Evolutionary conservation across 2,113 vertebrate genomes (phyloP), one percentile per base, ranked within the genome.

Genomic region (Podarcis muralis): DNA sequence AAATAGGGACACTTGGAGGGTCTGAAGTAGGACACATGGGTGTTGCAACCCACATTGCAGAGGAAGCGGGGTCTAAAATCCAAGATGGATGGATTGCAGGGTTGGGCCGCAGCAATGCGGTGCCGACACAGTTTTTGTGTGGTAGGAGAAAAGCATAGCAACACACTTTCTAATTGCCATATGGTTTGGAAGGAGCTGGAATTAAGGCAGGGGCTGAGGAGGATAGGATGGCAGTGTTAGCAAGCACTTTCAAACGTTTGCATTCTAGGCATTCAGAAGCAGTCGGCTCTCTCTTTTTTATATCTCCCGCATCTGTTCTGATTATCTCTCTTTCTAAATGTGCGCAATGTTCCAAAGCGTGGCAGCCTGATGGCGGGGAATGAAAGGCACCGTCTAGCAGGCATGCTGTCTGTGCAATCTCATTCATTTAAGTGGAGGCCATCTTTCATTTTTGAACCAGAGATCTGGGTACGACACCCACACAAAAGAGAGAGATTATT

Each of bases 281-380:
- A 93, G 85, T 91, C 25, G 80, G 62, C 81, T 88, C 5, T 84
- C 81, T 81, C 48, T 90, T 77, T 93, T 94, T 85, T 86, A 85
- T 89, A 86, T 87, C 69, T 94, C 71, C 90, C 94, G 72, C 90
- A 93, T 95, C 93, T 95, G 91, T 86, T 96, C 90, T 90, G 87
- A 91, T 93, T 93, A 95, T 96, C 81, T 86, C 12, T 94, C 9
- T n/a, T 80, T 90, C 89, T 90, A 93, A 93, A 92, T 78, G 35
- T 80, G 81, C 69, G 84, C 83, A 87, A 7, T 7, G 7, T 9
- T 89, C 76, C 87, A 57, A 93, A 59, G 86, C 72, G 78, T 90
- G 86, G 53, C 84, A 90, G 27, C 12, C 91, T 89, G 72, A 88
- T 81, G 87, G 76, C 83, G 81, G 91, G 66, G 88, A 90, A 94